phyloP scores from a whole-genome alignment of 2,888 invertebrate species.

The Leucophora obtusa region DNA sequence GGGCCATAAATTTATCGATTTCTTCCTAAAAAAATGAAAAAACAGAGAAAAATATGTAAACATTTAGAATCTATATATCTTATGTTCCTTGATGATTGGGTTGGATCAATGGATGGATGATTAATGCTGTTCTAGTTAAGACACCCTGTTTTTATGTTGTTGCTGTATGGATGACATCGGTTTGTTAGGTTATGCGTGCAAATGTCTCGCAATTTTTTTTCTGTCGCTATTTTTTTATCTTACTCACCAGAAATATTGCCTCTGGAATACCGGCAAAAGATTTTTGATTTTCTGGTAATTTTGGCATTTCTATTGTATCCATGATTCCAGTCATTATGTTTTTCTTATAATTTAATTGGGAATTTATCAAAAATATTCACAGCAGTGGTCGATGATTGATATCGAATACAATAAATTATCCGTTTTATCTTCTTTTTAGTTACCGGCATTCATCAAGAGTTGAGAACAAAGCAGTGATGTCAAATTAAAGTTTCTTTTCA shows the following conservation, averaged over 20 bases:
- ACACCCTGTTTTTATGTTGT: conserved; percentile 57
- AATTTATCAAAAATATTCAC: conserved; percentile 64
- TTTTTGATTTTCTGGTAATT: conserved; percentile 78
- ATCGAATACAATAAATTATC: conserved; percentile 39
- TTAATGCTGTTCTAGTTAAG: conserved; percentile 58
- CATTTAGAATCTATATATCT: not conserved
- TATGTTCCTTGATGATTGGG: not conserved
- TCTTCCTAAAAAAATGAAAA: conserved; percentile 85
- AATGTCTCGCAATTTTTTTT: conserved; percentile 25
- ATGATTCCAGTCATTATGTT: conserved; percentile 75
- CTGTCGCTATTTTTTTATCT: not conserved
- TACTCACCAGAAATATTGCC: conserved; percentile 91
- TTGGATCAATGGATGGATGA: conserved; percentile 34
- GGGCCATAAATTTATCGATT: conserved; percentile 94
- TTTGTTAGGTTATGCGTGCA: conserved; percentile 63
- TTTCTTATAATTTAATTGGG: conserved; percentile 56
- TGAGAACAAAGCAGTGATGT: too few species aligned
- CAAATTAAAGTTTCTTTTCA: too few species aligned
- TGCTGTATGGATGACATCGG: not conserved
- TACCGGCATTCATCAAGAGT: too few species aligned
- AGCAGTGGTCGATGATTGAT: conserved; percentile 60
- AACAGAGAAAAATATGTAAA: not conserved
- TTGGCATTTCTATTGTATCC: conserved; percentile 77
- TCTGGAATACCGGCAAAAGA: conserved; percentile 92
- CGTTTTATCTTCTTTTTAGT: too few species aligned